Evolutionary conservation across 2,797 vertebrate species (phyloP), one percentile per base, ranked within the genome.

Genomic region (Clarias fuscus): DNA sequence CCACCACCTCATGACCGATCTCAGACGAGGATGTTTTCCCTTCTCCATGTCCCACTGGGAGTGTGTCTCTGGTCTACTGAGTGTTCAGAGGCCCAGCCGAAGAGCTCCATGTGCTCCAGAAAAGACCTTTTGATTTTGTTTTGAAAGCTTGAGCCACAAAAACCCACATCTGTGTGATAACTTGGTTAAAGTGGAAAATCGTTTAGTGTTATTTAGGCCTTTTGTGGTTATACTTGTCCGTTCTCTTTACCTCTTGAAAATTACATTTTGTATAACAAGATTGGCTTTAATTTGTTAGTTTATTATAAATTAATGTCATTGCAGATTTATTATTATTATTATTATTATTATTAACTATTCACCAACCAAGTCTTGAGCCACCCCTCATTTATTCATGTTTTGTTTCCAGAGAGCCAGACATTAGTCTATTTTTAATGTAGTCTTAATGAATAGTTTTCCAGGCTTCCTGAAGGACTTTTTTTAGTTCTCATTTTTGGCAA

Each of bases 31-130:
- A 84, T 37, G 73, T 87, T 64, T 81, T 65, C 75, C 73, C 70
- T 75, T 73, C 20, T 62, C 58, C 83, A 77, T 81, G 78, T 85
- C 85, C 85, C 65, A 83, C n/a, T 70, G 86, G 75, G 84, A 88
- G 77, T 22, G 72, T 14, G 53, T 84, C 85, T 86, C 48, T 53
- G 71, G 70, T 88, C 13, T 59, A 15, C 65, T 61, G 75, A 90
- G 40, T 58, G 81, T 67, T 87, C 64, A 22, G 72, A 83, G 70
- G 81, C 70, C 73, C 68, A 65, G 76, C 33, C 20, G 67, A 40
- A 22, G 61, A 81, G 27, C 76, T 61, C 48, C 33, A 27, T 80
- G 67, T 85, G 56, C n/a, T 80, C 18, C 65, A 73, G 80, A 33
- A 68, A 77, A 71, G 24, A 48, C 0, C 0, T 0, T 83, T 70